phyloP scores from a whole-genome alignment of 2,113 vertebrate species.

The Cynocephalus volans region DNA sequence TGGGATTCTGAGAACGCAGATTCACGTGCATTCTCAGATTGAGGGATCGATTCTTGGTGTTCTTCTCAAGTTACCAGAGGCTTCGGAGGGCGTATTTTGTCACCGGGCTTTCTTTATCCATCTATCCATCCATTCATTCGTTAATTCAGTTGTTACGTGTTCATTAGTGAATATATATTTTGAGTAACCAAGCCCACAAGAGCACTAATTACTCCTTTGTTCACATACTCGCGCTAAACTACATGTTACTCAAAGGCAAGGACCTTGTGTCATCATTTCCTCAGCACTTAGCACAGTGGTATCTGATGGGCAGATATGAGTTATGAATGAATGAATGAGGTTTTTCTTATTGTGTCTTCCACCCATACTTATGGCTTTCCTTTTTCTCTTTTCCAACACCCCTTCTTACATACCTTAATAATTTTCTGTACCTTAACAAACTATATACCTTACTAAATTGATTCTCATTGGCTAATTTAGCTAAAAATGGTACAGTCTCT shows the following conservation, averaged over 20 bases:
- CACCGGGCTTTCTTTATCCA: background rate
- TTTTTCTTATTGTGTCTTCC: background rate
- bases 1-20: background rate
- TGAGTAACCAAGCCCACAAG: background rate
- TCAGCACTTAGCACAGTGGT: background rate
- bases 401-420: background rate
- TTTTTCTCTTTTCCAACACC: background rate
- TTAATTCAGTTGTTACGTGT: background rate
- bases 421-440: background rate
- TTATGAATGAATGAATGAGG: slow-evolving; percentile 13
- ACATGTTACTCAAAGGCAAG: background rate
- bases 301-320: background rate
- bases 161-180: background rate
- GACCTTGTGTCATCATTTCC: background rate
- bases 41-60: background rate
- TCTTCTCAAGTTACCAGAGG: background rate
- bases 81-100: background rate
- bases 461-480: background rate
- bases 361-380: background rate
- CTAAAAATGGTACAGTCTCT: background rate
- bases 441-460: background rate
- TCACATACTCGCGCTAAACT: background rate
- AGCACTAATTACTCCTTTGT: background rate
- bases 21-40: background rate
- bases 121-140: background rate